Evolutionary conservation across 2,888 invertebrate species (phyloP), one percentile per base, ranked within the genome.

Genomic region (Eremobia ochroleuca): DNA sequence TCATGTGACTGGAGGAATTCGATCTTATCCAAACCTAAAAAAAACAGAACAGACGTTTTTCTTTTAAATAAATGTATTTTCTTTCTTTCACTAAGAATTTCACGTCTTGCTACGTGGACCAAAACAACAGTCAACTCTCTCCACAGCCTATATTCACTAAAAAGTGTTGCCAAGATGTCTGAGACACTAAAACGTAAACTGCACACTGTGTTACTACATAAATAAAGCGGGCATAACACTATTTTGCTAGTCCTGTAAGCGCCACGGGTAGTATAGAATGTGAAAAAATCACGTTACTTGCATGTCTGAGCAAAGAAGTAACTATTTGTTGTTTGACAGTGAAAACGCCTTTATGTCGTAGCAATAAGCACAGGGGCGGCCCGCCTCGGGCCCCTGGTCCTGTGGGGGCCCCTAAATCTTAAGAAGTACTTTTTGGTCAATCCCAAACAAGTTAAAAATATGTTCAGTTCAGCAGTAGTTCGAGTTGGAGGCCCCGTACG

Each of bases 1-100:
- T 99, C 99, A 94, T 99, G 99, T 65, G 99, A 99, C 95, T 99
- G 99, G 72, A 99, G 97, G 95, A 99, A 99, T 96, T 99, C 99
- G 88, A 99, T 99, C 97, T 99, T 99, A 94, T 99, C 99, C 94
- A 99, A 97, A 92, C 99, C 99, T 99, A 92, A 95, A 58, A 97
- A 89, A 68, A 82, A 78, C 73, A 79, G 68, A 70, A n/a, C 0
- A 49, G 9, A 34, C 18, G 25, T 31, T 62, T 76, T n/a, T 15
- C 18, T 46, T 34, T 58, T 28, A 28, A 15, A 28, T 28, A 58
- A 28, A 58, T 58, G 15, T 28, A 28, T 6, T 28, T 28, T 28
- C 5, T 13, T 15, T 58, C 58, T 58, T 58, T 28, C 28, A 28
- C 13, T 13, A 15, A 59, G 28, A 59, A 59, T 18, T 28, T 59